Percentiles rank a stretch among this genome's conserved stretches.
phyloP scores from a whole-genome alignment of 2,797 vertebrate genomes.

The Epinephelus malabaricus region DNA sequence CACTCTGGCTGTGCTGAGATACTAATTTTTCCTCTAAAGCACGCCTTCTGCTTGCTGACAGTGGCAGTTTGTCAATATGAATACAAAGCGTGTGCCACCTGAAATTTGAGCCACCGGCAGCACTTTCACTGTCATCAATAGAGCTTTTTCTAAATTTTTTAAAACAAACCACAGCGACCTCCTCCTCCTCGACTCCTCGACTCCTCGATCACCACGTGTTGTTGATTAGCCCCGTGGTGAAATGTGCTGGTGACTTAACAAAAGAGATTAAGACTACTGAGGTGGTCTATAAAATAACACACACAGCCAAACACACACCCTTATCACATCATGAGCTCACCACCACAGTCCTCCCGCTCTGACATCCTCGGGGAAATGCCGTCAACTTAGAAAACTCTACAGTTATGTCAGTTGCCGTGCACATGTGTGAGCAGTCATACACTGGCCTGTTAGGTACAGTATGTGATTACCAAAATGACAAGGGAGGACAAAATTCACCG shows the following conservation, averaged over 20 bases:
- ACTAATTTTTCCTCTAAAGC: background rate
- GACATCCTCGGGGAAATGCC: conserved; percentile 45
- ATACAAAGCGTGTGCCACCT: conserved; percentile 1
- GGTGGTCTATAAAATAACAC: conserved; percentile 46
- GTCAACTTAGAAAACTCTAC: conserved; percentile 44
- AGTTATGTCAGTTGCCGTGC: conserved; percentile 29
- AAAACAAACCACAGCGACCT: background rate
- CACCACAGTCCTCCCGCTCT: conserved; percentile 40
- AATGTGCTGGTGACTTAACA: conserved; percentile 47
- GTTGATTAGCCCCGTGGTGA: conserved; percentile 46
- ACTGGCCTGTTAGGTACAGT: conserved; percentile 5
- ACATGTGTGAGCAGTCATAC: conserved; percentile 35
- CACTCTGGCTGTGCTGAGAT: background rate
- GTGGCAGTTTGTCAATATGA: background rate
- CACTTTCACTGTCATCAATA: conserved; percentile 18
- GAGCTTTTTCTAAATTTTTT: background rate
- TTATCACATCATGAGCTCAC: conserved; percentile 70
- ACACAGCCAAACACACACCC: conserved; percentile 9
- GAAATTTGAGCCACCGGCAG: background rate
- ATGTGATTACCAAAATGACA: conserved; percentile 29
- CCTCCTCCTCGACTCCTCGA: background rate
- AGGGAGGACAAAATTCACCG: background rate
- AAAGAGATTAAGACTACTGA: conserved; percentile 37
- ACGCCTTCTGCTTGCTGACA: conserved; percentile 14
- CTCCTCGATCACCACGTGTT: conserved; percentile 47